Evolutionary conservation across 2,797 vertebrate species (phyloP).

Genomic region (Rhincodon typus): DNA sequence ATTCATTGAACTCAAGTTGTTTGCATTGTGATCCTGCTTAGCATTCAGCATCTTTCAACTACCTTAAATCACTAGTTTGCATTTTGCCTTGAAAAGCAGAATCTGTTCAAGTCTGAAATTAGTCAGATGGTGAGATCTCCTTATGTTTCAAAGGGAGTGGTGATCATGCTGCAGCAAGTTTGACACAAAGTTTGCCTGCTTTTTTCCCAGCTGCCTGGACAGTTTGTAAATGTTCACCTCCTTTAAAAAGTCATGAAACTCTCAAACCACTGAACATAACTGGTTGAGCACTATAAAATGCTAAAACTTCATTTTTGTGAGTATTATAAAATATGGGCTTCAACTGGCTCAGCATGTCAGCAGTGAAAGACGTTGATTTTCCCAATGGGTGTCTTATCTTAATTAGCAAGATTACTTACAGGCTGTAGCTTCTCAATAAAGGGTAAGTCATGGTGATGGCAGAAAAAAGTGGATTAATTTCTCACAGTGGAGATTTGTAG

Average conservation of each 20-base stretch:
- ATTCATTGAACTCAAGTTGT: not conserved
- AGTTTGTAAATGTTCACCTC: not conserved
- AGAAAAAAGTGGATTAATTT: not conserved
- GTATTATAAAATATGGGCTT: not conserved
- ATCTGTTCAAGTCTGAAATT: not conserved
- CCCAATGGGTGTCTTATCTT: not conserved
- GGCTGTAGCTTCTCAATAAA: not conserved
- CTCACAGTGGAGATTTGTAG: not conserved
- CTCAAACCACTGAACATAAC: not conserved
- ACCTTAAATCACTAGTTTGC: constrained; percentile 4
- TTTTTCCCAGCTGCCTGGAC: not conserved
- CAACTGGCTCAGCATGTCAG: not conserved
- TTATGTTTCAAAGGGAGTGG: not conserved
- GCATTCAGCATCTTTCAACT: not conserved
- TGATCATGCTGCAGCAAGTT: constrained; percentile 7
- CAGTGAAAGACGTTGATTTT: not conserved
- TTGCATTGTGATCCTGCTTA: not conserved
- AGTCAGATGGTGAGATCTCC: not conserved
- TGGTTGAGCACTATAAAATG: not conserved
- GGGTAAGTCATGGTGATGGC: not conserved
- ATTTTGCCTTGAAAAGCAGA: not conserved
- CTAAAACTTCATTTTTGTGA: not conserved
- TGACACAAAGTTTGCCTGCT: not conserved
- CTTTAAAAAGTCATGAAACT: not conserved
- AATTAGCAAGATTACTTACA: not conserved